Evolutionary conservation across 2,888 invertebrate genomes (phyloP).

Genomic region (Sceliomorpha sp.): DNA sequence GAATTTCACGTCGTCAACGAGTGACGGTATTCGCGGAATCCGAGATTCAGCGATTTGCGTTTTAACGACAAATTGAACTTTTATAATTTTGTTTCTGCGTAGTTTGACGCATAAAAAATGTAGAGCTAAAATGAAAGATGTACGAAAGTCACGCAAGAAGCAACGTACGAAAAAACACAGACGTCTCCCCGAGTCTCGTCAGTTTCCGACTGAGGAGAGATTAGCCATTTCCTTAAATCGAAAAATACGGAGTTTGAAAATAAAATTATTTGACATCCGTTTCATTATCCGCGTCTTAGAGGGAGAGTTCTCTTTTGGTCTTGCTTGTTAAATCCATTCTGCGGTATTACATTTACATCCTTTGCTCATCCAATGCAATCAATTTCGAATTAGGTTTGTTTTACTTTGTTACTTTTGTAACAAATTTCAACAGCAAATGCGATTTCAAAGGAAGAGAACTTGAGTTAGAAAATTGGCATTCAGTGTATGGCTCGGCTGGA

Average conservation of each 20-base stretch:
- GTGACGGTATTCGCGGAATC: slow-evolving; percentile 25
- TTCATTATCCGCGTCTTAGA: background rate
- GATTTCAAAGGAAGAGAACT: slow-evolving; percentile 6
- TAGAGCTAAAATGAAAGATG: slow-evolving; percentile 18
- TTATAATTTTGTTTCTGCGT: slow-evolving; percentile 20
- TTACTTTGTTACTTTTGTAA: slow-evolving; percentile 20
- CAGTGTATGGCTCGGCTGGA: background rate
- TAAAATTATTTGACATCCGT: background rate
- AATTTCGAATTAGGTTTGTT: slow-evolving; percentile 17
- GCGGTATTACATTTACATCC: slow-evolving; percentile 4
- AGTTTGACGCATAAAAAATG: slow-evolving; percentile 12
- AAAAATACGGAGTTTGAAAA: too few relatives aligned
- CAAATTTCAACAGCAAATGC: slow-evolving; percentile 14
- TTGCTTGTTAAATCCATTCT: background rate
- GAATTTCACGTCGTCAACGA: slow-evolving; percentile 57
- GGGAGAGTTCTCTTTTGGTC: slow-evolving; percentile 1
- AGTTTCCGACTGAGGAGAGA: too few relatives aligned
- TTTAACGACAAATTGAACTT: slow-evolving; percentile 39
- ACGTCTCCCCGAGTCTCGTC: too few relatives aligned
- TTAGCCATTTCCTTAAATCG: too few relatives aligned
- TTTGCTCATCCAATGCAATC: slow-evolving; percentile 11
- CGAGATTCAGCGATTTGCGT: slow-evolving; percentile 32
- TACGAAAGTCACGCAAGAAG: slow-evolving; percentile 2
- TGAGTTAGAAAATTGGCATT: slow-evolving; percentile 2
- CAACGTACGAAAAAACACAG: too few relatives aligned